Conservation (phyloP, 2,797 vertebrate genomes). For the Phaenicophaeus curvirostris region DNA sequence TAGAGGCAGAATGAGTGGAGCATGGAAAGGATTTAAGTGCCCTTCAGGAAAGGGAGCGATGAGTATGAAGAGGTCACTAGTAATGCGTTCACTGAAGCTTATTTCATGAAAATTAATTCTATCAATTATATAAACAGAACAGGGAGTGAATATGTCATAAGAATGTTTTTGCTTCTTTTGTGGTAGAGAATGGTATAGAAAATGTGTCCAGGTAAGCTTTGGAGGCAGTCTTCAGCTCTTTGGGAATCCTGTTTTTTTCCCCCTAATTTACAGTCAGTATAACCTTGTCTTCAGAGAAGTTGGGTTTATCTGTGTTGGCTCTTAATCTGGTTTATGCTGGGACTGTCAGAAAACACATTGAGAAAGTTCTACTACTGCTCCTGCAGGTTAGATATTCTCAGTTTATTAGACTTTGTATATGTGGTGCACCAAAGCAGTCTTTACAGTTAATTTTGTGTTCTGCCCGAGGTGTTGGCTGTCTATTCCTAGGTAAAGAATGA, state of each 20-base stretch:
- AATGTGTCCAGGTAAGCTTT: not conserved
- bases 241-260: too few relatives aligned
- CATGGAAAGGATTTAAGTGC: not conserved
- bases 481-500: too few relatives aligned
- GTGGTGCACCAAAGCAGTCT: not conserved
- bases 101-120: not conserved
- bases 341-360: not conserved
- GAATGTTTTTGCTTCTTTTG: not conserved
- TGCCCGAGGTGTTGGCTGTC: too few relatives aligned
- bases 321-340: not conserved
- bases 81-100: rapidly evolving
- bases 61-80: not conserved
- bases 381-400: not conserved
- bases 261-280: not conserved
- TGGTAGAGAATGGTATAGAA: not conserved
- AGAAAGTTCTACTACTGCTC: not conserved
- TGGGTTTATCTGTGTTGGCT: not conserved
- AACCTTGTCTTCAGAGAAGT: not conserved
- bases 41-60: not conserved
- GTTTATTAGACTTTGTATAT: not conserved
- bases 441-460: not conserved
- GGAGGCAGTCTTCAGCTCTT: not conserved
- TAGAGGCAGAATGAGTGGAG: not conserved
- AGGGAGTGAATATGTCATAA: not conserved
- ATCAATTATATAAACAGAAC: not conserved